Conservation (phyloP, 2,797 vertebrate species). For the Alexandromys oeconomus region DNA sequence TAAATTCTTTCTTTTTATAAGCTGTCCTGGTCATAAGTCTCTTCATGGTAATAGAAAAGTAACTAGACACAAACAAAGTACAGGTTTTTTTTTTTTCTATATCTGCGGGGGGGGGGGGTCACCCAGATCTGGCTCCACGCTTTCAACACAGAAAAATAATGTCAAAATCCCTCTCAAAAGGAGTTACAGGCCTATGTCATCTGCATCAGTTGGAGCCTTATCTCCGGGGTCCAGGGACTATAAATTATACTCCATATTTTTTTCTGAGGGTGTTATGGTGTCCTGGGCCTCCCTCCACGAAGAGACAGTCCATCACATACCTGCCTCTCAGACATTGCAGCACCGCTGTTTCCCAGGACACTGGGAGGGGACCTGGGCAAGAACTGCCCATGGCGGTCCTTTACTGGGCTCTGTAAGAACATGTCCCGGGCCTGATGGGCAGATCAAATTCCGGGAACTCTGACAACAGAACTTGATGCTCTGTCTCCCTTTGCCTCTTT, state of each 20-base stretch:
- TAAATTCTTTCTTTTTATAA: neutral
- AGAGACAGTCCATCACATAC: neutral
- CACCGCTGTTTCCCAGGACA: rapidly evolving
- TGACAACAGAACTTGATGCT: neutral
- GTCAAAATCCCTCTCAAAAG: too few relatives aligned
- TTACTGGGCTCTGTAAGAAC: too few relatives aligned
- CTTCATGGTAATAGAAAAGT: too few relatives aligned
- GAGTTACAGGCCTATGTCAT: neutral
- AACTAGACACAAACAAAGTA: neutral
- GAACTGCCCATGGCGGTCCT: neutral
- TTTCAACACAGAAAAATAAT: neutral
- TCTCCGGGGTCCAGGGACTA: neutral
- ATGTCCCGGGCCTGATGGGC: rapidly evolving
- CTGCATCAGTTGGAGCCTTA: neutral
- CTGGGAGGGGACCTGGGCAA: neutral
- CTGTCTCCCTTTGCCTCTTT: neutral
- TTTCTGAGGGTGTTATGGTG: neutral
- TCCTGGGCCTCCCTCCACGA: neutral
- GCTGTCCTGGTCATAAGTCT: neutral
- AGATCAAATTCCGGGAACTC: neutral
- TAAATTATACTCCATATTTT: neutral
- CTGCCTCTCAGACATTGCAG: too few relatives aligned
- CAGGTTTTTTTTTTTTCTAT: neutral
- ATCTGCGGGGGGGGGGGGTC: neutral
- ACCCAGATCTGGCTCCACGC: neutral